Evolutionary conservation across 2,113 vertebrate species (phyloP).

Genomic region (Takifugu flavidus): DNA sequence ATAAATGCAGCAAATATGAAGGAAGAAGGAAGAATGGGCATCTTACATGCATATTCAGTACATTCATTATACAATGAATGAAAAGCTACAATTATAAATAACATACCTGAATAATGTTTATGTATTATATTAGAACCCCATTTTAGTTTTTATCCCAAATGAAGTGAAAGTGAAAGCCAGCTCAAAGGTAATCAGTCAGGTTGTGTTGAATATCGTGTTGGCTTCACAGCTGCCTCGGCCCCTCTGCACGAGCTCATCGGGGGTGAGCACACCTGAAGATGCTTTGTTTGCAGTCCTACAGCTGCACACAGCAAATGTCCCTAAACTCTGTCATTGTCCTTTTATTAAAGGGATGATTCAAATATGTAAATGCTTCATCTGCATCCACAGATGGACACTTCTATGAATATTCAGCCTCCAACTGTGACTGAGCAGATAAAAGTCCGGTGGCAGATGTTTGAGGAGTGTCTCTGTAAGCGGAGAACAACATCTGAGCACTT

Average conservation of each 20-base stretch:
- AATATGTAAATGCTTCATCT: conserved; percentile 5
- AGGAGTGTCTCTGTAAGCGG: conserved; percentile 16
- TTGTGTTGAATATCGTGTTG: conserved; percentile 28
- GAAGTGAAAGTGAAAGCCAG: conserved; percentile 23
- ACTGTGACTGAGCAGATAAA: conserved; percentile 4
- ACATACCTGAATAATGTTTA: no score
- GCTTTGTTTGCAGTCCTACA: conserved; percentile 15
- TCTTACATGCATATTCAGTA: no score
- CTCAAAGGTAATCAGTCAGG: conserved; percentile 40
- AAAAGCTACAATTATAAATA: no score
- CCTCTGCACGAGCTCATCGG: conserved; percentile 17
- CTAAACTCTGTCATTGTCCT: not conserved
- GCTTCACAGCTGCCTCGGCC: conserved; percentile 18
- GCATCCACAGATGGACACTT: conserved; percentile 1
- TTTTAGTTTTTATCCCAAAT: conserved; percentile 26
- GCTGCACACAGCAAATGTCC: not conserved
- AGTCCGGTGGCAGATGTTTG: conserved; percentile 7
- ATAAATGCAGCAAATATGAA: no score
- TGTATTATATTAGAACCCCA: no score
- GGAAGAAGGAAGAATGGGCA: no score
- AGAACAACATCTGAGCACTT: conserved; percentile 30
- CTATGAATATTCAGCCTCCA: conserved; percentile 8
- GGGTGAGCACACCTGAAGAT: conserved; percentile 17
- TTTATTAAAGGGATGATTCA: not conserved
- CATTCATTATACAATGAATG: no score